Percentiles rank a stretch among this genome's conserved stretches.
Evolutionary conservation across 1,140 invertebrate genomes (phyloP).

Genomic region (Chironomus tepperi): DNA sequence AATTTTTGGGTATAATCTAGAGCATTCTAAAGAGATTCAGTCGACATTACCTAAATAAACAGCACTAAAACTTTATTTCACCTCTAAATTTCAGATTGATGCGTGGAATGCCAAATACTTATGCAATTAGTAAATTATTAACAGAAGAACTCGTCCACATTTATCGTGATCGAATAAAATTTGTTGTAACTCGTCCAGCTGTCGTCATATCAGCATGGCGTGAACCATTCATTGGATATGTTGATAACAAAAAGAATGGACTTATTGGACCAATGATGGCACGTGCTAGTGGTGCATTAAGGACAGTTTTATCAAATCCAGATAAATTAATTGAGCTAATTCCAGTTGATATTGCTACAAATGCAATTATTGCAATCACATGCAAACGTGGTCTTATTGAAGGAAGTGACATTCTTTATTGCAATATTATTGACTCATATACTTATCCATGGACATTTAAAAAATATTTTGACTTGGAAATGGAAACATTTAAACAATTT

Average conservation of each 20-base stretch:
- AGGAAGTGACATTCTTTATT: neutral
- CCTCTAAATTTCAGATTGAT: neutral
- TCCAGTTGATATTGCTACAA: conserved; percentile 68
- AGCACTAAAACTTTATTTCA: no score
- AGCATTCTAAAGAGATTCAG: no score
- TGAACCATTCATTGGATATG: conserved; percentile 64
- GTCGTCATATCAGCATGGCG: conserved; percentile 47
- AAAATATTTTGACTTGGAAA: neutral
- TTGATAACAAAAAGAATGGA: conserved; percentile 67
- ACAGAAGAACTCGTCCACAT: neutral
- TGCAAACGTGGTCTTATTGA: conserved; percentile 32
- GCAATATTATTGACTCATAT: neutral
- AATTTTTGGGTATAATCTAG: no score
- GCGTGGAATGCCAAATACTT: conserved; percentile 11
- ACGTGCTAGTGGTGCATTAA: conserved; percentile 58
- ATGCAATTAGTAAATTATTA: neutral
- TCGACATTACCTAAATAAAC: no score
- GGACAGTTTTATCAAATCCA: conserved; percentile 56
- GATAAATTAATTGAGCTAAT: conserved; percentile 58
- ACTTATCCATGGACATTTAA: neutral
- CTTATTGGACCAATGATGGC: conserved; percentile 49
- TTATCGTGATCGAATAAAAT: neutral
- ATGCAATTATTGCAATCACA: conserved; percentile 57
- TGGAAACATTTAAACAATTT: conserved; percentile 1
- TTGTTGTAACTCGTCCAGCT: neutral